Evolutionary conservation across 2,113 vertebrate genomes (phyloP).

Genomic region (Microcebus ravelobensis): DNA sequence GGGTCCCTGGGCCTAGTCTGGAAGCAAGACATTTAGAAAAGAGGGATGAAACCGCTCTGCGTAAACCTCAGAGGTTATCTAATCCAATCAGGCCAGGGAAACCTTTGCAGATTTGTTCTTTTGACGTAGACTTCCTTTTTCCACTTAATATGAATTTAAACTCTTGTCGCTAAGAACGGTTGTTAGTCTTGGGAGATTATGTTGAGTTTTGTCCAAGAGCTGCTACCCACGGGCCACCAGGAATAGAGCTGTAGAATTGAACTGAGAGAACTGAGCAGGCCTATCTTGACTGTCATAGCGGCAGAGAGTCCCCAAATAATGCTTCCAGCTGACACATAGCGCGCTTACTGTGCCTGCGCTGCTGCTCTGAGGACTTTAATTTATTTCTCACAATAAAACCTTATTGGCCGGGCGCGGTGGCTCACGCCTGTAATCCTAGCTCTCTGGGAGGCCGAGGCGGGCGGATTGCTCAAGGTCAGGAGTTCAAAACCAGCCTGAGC

Average conservation of each 20-base stretch:
- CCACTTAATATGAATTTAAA: not conserved
- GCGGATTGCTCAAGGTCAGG: no score
- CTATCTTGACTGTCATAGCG: not conserved
- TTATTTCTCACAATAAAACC: not conserved
- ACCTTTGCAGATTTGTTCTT: not conserved
- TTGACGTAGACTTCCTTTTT: slow-evolving; percentile 43
- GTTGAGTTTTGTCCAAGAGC: not conserved
- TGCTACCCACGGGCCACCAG: not conserved
- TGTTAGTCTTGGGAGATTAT: not conserved
- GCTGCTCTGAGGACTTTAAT: not conserved
- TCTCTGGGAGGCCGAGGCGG: no score
- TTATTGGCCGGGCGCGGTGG: no score
- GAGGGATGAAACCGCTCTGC: not conserved
- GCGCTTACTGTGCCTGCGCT: not conserved
- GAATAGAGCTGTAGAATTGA: not conserved
- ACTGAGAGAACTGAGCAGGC: not conserved
- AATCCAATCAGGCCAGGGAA: not conserved
- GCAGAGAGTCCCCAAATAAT: not conserved
- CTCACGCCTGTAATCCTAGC: no score
- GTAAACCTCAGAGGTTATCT: not conserved
- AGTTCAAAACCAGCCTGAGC: no score
- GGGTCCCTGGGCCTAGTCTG: not conserved
- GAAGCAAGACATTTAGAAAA: not conserved
- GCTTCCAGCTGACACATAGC: not conserved
- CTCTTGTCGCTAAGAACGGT: not conserved